phyloP scores from a whole-genome alignment of 1,140 invertebrate species.

The Aphis craccivora region DNA sequence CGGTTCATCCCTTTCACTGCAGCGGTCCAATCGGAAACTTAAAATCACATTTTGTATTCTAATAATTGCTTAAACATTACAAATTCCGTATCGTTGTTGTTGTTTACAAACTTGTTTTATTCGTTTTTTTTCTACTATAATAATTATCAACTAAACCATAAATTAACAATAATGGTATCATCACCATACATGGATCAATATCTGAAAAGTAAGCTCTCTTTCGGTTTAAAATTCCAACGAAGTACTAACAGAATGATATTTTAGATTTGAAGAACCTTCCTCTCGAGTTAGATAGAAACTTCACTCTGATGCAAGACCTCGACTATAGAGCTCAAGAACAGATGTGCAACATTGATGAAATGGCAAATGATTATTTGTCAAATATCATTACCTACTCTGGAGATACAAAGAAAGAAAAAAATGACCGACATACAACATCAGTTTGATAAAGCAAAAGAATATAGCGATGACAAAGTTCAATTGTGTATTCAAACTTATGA shows the following conservation, averaged over 20 bases:
- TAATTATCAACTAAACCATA: not conserved
- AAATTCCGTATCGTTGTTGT: too few species aligned
- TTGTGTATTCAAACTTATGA: conserved; percentile 98
- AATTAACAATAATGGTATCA: conserved; percentile 77
- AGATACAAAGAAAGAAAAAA: conserved; percentile 83
- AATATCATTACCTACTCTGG: conserved; percentile 70
- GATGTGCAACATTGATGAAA: conserved; percentile 88
- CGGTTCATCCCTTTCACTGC: too few species aligned
- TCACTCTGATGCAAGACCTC: conserved; percentile 93
- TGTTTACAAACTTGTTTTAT: too few species aligned
- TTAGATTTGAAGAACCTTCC: conserved; percentile 92
- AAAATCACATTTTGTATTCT: too few species aligned
- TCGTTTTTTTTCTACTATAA: too few species aligned
- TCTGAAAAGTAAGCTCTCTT: conserved; percentile 80
- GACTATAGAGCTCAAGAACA: conserved; percentile 87
- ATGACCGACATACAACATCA: conserved; percentile 84
- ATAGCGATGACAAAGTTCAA: conserved; percentile 96
- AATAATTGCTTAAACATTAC: too few species aligned
- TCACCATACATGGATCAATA: conserved; percentile 94
- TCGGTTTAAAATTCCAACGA: not conserved
- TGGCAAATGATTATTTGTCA: conserved; percentile 83
- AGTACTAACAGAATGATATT: conserved; percentile 61
- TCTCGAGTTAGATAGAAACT: conserved; percentile 92
- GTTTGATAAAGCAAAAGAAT: conserved; percentile 91
- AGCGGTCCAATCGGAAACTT: too few species aligned